Evolutionary conservation across 1,140 invertebrate species (phyloP), one percentile per base, ranked within the genome.

Genomic region (Laupala kohalensis): DNA sequence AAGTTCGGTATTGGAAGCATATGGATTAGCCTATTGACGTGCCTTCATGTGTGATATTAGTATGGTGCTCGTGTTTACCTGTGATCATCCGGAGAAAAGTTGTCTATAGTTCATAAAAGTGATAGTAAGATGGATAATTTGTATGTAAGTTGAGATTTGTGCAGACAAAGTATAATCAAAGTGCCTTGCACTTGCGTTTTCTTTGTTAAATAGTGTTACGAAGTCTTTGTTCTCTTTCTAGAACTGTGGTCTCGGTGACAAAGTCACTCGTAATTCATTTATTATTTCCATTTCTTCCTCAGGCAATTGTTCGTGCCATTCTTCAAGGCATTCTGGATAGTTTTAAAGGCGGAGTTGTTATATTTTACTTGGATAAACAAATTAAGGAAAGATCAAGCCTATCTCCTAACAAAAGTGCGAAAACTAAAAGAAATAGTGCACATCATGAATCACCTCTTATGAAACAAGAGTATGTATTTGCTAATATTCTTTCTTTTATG

Each of bases 291-390:
- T 25, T 6, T 62, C n/a, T 72, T 53, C 84, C 85, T 72, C 78
- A 90, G 88, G 85, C 83, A 77, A 85, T 89, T 78, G 78, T 84
- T 62, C 79, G 83, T 76, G 87, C 88, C 62, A 80, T 89, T 74
- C 83, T 84, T 70, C 84, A 84, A 78, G 90, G 90, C 1, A 84
- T 89, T 75, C 79, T 85, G 70, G 89, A 91, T 78, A 91, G 89
- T 79, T 81, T 90, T 66, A 85, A 85, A 75, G 90, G 90, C 72
- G 85, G 86, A 72, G 79, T 87, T 67, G 85, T 88, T 64, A 79
- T 91, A 75, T 87, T 89, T 79, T 88, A 87, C 78, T 83, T 91
- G 79, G 89, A 90, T 78, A 89, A 88, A 79, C 85, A 86, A 78
- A 87, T 89, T 68, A 88, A 88, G 78, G 85, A 89, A 76, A 81